Evolutionary conservation across 2,113 vertebrate species (phyloP).

Genomic region (Takifugu bimaculatus): DNA sequence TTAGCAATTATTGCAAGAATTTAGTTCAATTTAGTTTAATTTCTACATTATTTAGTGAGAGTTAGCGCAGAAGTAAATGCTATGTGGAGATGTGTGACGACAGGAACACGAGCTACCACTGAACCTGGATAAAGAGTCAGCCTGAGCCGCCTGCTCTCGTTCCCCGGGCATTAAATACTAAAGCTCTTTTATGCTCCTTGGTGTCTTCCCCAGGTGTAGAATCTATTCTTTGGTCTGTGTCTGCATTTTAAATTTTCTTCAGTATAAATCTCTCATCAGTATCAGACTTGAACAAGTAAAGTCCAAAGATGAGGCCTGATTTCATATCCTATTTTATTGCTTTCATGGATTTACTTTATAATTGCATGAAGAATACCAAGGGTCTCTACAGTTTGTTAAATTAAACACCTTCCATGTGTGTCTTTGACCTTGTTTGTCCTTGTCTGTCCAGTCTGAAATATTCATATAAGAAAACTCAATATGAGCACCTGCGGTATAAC

Average conservation of each 20-base stretch:
- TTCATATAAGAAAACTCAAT: too few relatives aligned
- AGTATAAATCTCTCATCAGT: background rate
- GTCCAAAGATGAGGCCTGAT: background rate
- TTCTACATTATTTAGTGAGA: background rate
- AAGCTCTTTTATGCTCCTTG: background rate
- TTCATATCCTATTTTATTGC: too few relatives aligned
- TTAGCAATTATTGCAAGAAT: background rate
- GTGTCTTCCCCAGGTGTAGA: background rate
- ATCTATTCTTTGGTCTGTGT: background rate
- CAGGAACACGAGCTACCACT: background rate
- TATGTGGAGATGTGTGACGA: background rate
- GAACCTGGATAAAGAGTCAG: slow-evolving; percentile 1
- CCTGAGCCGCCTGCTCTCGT: background rate
- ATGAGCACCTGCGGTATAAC: too few relatives aligned
- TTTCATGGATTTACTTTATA: too few relatives aligned
- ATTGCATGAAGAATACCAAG: too few relatives aligned
- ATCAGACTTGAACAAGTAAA: background rate
- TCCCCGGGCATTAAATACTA: background rate
- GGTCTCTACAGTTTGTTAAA: too few relatives aligned
- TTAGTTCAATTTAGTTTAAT: background rate
- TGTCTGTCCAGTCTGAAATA: too few relatives aligned
- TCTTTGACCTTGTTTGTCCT: too few relatives aligned
- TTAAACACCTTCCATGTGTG: too few relatives aligned
- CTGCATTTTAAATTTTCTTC: background rate
- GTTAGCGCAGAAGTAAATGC: background rate